Conservation (phyloP, 2,113 vertebrate species). For the Grus americana region DNA sequence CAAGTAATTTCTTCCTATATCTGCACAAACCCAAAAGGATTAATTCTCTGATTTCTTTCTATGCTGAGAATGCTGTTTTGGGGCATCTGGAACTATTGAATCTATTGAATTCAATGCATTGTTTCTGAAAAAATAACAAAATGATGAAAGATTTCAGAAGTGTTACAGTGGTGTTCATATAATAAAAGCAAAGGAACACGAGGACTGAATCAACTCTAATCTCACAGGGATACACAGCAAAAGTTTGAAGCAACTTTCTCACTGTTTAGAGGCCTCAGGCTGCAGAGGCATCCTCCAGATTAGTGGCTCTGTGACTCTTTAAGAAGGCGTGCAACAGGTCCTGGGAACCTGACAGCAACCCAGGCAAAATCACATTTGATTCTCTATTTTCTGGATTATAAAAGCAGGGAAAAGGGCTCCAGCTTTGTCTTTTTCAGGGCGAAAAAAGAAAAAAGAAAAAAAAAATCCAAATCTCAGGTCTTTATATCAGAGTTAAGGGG, state of each 20-base stretch:
- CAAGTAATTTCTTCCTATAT: background rate
- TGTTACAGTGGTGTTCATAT: background rate
- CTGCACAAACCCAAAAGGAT: background rate
- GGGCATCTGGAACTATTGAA: background rate
- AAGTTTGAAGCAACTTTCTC: background rate
- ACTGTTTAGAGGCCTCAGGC: background rate
- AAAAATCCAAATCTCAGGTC: background rate
- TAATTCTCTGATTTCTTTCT: background rate
- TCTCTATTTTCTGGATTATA: background rate
- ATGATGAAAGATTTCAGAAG: background rate
- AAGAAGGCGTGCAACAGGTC: rapidly evolving
- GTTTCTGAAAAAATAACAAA: background rate
- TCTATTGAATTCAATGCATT: background rate
- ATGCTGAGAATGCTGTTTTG: background rate
- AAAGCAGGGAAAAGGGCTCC: background rate
- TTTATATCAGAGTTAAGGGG: background rate
- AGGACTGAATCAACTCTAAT: background rate
- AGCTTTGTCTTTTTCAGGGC: background rate
- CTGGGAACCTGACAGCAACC: background rate
- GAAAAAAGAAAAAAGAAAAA: background rate
- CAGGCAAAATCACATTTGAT: background rate
- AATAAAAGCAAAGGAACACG: background rate
- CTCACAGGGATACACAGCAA: background rate
- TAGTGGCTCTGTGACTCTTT: background rate
- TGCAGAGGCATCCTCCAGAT: background rate